Evolutionary conservation across 2,888 invertebrate species (phyloP).

Genomic region (Abrostola triplasia): DNA sequence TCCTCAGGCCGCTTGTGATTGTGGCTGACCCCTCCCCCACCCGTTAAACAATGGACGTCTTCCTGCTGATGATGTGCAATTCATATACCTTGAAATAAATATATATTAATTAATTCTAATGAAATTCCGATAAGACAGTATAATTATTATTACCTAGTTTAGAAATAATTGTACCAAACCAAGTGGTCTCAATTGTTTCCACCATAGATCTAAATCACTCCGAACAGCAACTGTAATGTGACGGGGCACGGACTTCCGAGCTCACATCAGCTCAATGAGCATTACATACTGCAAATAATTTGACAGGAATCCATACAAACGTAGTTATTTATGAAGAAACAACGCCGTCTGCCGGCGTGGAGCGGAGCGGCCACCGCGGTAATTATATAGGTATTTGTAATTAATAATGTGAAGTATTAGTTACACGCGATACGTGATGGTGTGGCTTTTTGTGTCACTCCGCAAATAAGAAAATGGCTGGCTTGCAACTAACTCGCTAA

Average conservation of each 20-base stretch:
- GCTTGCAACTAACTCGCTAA: constrained; percentile 26
- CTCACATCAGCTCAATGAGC: constrained; percentile 48
- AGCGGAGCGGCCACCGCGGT: constrained; percentile 58
- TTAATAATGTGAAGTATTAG: constrained; percentile 64
- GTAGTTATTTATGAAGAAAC: constrained; percentile 48
- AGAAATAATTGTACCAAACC: constrained; percentile 15
- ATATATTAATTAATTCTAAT: no score
- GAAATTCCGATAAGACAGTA: background rate
- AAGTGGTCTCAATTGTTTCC: constrained; percentile 17
- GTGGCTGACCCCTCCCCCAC: no score
- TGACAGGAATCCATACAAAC: constrained; percentile 52
- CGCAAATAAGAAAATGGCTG: constrained; percentile 28
- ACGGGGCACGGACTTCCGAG: constrained; percentile 40
- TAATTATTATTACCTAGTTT: background rate
- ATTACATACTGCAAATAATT: constrained; percentile 52
- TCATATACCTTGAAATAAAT: no score
- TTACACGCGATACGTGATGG: constrained; percentile 55
- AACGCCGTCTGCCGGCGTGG: constrained; percentile 34
- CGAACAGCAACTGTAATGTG: constrained; percentile 30
- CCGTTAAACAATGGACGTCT: no score
- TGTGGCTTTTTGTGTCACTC: constrained; percentile 52
- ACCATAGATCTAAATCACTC: constrained; percentile 45
- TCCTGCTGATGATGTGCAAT: no score
- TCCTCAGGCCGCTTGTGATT: no score
- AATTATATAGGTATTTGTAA: constrained; percentile 74